These are phyloP conservation scores for Rhincodon typus DNA, from an alignment of 2,797 vertebrate species.

Conservation along the genomic window DNA sequence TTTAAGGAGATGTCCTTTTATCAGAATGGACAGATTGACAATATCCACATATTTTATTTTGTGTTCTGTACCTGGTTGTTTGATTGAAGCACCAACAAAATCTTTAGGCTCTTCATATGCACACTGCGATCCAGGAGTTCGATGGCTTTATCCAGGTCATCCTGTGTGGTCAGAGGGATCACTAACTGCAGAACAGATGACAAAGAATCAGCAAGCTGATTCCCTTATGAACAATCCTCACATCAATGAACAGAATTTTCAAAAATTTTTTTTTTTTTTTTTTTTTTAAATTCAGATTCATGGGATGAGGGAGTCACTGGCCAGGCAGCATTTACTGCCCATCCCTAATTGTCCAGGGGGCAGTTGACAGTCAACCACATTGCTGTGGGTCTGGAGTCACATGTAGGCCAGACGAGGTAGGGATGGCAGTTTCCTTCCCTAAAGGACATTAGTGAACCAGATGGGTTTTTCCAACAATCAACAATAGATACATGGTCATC, in stretches of 20 bases:
- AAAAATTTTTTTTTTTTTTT: background rate
- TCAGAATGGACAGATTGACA: background rate
- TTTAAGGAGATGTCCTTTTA: background rate
- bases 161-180: slow-evolving; percentile 89
- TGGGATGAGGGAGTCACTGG: too few relatives aligned
- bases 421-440: too few relatives aligned
- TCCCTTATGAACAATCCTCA: background rate
- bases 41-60: background rate
- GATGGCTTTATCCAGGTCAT: slow-evolving; percentile 93
- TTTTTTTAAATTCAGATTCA: too few relatives aligned
- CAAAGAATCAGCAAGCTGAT: background rate
- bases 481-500: too few relatives aligned
- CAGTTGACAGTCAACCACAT: too few relatives aligned
- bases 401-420: too few relatives aligned
- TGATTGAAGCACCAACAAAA: slow-evolving; percentile 80
- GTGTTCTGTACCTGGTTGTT: slow-evolving; percentile 68
- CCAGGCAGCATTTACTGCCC: too few relatives aligned
- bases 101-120: slow-evolving; percentile 97
- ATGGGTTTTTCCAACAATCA: too few relatives aligned
- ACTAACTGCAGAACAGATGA: slow-evolving; percentile 66
- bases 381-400: too few relatives aligned
- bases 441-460: too few relatives aligned
- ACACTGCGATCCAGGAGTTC: slow-evolving; percentile 91
- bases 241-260: background rate
- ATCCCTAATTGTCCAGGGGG: too few relatives aligned